Evolutionary conservation across 2,797 vertebrate species (phyloP), one percentile per base, ranked within the genome.

Genomic region (Crenichthys baileyi): DNA sequence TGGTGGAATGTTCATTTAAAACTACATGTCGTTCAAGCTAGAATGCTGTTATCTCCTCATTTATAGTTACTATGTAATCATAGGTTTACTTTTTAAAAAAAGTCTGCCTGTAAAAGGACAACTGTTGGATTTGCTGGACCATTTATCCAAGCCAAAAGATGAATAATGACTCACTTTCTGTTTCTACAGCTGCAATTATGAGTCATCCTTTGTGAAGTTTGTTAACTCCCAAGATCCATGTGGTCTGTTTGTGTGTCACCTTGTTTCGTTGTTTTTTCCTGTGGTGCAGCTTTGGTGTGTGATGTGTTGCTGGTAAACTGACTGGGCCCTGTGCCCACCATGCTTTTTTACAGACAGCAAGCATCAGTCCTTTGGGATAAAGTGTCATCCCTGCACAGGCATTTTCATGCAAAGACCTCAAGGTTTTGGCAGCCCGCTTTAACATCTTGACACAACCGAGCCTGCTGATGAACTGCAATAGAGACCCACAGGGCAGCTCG

Each of bases 391-490:
- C 75, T 46, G 44, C 46, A 18, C 85, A 88, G 79, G 73, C 78
- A 80, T 81, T 77, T 60, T 86, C 76, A 44, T 85, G 84, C 85
- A 70, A 58, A 85, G 68, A 84, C 84, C 81, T 90, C 84, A 73
- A 79, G 77, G 70, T 79, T 85, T 87, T 86, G 87, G 82, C 90
- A 89, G 86, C 78, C 68, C 70, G 78, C 70, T 88, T 87, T 84
- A 87, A 88, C 86, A 89, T 88, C 81, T 86, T 90, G 88, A 90
- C 88, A 88, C 82, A 81, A 81, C 88, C 87, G 90, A 86, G 82
- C 83, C 82, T 78, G 78, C 81, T 90, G 92, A 92, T 93, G 91
- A 92, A 89, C 76, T 84, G 55, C 77, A 85, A 85, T 74, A 88
- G 71, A 83, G 76, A 75, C 87, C 85, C 80, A 63, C n/a, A 70